phyloP scores from a whole-genome alignment of 2,888 invertebrate genomes.

The Drosophila engyochracea region DNA sequence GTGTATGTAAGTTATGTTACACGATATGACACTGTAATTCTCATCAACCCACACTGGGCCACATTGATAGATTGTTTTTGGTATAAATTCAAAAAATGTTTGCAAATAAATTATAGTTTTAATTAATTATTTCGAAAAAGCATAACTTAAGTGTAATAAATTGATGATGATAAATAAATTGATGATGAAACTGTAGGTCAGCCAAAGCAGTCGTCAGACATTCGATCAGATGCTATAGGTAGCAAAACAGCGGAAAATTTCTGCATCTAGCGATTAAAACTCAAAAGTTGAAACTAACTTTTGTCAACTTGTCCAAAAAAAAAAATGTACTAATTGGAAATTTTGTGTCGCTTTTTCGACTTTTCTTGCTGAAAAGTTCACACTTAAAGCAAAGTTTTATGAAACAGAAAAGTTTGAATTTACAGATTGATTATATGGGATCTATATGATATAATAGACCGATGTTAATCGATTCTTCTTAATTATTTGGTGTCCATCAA shows the following conservation, averaged over 20 bases:
- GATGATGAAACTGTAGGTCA: background rate
- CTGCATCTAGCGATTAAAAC: background rate
- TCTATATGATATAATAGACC: background rate
- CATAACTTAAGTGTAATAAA: background rate
- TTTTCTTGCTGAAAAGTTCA: background rate
- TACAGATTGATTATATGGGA: background rate
- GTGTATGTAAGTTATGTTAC: slow-evolving; percentile 33
- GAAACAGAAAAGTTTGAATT: background rate
- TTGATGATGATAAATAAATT: background rate
- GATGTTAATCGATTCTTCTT: background rate
- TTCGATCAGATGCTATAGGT: background rate
- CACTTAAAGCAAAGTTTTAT: background rate
- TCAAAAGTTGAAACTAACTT: background rate
- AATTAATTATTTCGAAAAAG: background rate
- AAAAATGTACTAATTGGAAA: background rate
- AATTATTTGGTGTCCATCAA: background rate
- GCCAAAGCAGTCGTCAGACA: background rate
- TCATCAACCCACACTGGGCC: slow-evolving; percentile 23
- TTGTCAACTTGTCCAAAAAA: background rate
- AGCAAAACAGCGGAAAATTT: background rate
- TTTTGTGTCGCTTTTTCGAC: background rate
- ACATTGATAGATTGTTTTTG: background rate
- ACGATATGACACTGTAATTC: slow-evolving; percentile 69
- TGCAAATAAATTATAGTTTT: background rate
- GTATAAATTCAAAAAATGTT: background rate